These are phyloP conservation scores for Guaruba guarouba DNA, from an alignment of 2,113 vertebrate species.

Conservation along the genomic window DNA sequence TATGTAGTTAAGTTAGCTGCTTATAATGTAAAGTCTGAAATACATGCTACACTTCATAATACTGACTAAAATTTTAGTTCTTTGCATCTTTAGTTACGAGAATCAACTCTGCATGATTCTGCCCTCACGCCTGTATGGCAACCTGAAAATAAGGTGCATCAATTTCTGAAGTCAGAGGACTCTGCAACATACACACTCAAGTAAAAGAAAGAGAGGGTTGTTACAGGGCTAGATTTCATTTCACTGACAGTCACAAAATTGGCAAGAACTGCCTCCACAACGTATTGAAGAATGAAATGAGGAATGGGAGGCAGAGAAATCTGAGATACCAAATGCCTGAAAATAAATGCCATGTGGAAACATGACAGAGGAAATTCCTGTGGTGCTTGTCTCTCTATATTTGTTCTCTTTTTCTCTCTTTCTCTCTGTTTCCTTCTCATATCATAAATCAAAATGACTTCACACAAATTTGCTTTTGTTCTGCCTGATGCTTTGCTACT, in stretches of 20 bases:
- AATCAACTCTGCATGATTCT: not conserved
- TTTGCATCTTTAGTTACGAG: not conserved
- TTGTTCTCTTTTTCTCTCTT: not conserved
- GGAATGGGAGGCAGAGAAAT: not conserved
- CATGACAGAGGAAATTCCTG: not conserved
- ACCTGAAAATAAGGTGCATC: not conserved
- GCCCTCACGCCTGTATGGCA: not conserved
- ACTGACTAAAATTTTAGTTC: not conserved
- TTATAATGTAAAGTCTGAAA: not conserved
- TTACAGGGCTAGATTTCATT: not conserved
- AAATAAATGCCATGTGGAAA: slow-evolving; percentile 20
- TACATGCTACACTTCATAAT: not conserved
- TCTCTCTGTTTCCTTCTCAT: not conserved
- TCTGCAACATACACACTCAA: not conserved
- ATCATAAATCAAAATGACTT: slow-evolving; percentile 6
- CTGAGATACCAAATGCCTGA: not conserved
- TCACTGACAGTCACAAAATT: not conserved
- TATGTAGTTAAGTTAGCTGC: not conserved
- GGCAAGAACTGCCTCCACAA: not conserved
- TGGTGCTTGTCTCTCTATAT: not conserved
- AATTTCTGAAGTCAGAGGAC: not conserved
- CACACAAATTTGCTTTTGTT: not conserved
- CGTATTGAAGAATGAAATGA: slow-evolving; percentile 33
- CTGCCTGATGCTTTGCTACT: not conserved
- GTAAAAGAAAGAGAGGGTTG: not conserved